Evolutionary conservation across 1,140 invertebrate species (phyloP).

Genomic region (Drosophila tristis): DNA sequence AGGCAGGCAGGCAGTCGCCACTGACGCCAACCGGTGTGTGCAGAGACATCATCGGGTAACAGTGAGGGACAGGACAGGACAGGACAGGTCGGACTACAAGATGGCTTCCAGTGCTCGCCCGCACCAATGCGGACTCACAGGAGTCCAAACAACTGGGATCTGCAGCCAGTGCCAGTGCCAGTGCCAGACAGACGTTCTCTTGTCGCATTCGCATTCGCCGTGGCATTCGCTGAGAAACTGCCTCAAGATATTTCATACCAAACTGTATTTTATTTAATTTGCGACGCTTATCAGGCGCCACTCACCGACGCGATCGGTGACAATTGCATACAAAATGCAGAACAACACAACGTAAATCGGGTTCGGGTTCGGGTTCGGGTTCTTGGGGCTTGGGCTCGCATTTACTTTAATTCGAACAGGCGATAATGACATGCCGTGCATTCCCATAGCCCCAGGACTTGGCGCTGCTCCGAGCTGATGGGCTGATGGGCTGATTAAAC

Average conservation of each 20-base stretch:
- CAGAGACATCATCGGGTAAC: background rate
- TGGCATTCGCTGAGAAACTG: slow-evolving; percentile 35
- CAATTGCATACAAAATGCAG: slow-evolving; percentile 73
- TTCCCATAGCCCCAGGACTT: too few species aligned
- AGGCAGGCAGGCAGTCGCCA: slow-evolving; percentile 32
- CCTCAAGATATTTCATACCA: slow-evolving; percentile 42
- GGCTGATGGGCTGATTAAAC: too few species aligned
- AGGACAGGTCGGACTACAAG: slow-evolving; percentile 38
- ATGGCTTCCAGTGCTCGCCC: slow-evolving; percentile 69
- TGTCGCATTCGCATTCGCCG: slow-evolving; percentile 40
- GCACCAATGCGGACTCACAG: slow-evolving; percentile 27
- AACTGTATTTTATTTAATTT: slow-evolving; percentile 77
- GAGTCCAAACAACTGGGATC: background rate
- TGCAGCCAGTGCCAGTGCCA: slow-evolving; percentile 14
- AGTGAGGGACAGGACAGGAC: background rate
- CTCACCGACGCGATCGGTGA: slow-evolving; percentile 63
- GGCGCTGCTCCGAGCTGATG: too few species aligned
- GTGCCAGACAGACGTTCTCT: slow-evolving; percentile 38
- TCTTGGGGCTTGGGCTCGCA: too few species aligned
- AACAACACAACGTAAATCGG: slow-evolving; percentile 15
- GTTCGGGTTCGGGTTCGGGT: too few species aligned
- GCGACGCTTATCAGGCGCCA: slow-evolving; percentile 80
- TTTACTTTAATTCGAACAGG: too few species aligned
- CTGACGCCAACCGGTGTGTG: slow-evolving; percentile 55
- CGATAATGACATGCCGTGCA: too few species aligned